These are phyloP conservation scores for Notolepis coatsorum DNA, from an alignment of 2,797 vertebrate species.

Conservation along the genomic window DNA sequence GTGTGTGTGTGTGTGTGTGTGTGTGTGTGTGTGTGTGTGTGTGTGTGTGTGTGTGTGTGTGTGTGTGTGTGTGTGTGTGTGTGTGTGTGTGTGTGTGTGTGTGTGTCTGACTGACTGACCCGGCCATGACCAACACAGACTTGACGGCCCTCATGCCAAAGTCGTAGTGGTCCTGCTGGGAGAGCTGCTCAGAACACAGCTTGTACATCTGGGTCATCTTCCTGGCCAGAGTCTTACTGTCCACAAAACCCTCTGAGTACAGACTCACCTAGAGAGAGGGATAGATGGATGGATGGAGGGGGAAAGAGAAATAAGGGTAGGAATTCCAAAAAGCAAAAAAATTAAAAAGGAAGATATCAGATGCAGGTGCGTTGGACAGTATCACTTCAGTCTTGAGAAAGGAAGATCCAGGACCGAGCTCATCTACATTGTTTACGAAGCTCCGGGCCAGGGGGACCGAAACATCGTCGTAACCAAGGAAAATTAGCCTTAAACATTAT, in stretches of 20 bases:
- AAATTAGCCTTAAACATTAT: no score
- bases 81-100: constrained; percentile 2
- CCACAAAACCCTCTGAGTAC: constrained; percentile 90
- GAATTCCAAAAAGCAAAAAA: not conserved
- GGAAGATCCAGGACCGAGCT: no score
- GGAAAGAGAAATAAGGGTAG: not conserved
- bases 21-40: constrained; percentile 14
- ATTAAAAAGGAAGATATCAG: no score
- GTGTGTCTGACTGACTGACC: constrained; percentile 77
- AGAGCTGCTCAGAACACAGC: constrained; percentile 91
- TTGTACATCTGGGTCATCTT: constrained; percentile 95
- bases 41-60: constrained; percentile 7
- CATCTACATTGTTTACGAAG: no score
- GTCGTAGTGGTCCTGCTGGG: constrained; percentile 91
- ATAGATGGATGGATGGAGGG: no score
- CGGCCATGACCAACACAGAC: constrained; percentile 90
- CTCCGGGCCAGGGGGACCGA: no score
- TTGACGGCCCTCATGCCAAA: constrained; percentile 92
- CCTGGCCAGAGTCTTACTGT: constrained; percentile 86
- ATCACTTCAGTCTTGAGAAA: no score
- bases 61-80: not conserved
- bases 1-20: not conserved
- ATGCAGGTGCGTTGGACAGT: no score
- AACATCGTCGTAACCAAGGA: not conserved
- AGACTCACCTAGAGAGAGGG: constrained; percentile 80